Evolutionary conservation across 1,140 invertebrate species (phyloP).

Genomic region (Xylocopa sonorina): DNA sequence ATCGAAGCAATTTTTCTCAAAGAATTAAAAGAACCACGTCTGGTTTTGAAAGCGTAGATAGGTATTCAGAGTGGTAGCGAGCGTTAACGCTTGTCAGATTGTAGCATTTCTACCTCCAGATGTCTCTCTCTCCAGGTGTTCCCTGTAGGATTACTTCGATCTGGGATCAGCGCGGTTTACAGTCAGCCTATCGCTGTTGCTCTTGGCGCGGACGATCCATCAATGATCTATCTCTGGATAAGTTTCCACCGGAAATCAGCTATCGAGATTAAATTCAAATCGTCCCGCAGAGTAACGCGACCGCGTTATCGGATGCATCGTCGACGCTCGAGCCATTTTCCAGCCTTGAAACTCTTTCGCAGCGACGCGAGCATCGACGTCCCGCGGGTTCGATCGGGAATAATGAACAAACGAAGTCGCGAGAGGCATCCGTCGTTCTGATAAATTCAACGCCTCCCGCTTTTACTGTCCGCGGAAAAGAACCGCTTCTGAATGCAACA

Average conservation of each 20-base stretch:
- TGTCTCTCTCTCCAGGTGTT: neutral
- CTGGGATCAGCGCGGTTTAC: constrained; percentile 1
- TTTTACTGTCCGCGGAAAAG: too few species aligned
- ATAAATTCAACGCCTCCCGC: neutral
- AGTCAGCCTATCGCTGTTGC: neutral
- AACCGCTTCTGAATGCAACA: neutral
- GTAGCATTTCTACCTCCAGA: neutral
- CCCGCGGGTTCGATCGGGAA: neutral
- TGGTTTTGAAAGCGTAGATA: neutral
- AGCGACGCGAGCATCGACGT: neutral
- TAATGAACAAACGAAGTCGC: neutral
- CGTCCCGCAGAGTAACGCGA: neutral
- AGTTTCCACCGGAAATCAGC: constrained; percentile 5
- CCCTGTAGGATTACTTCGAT: neutral
- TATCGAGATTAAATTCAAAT: neutral
- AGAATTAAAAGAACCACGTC: neutral
- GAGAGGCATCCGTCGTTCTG: neutral
- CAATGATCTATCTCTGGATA: neutral
- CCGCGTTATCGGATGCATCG: neutral
- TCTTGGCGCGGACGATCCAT: neutral
- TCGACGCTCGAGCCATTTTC: neutral
- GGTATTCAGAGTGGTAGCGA: neutral
- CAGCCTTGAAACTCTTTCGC: neutral
- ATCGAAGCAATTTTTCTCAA: neutral
- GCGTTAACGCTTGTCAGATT: neutral